Evolutionary conservation across 2,888 invertebrate species (phyloP).

Genomic region (Oxystoma pomonae): DNA sequence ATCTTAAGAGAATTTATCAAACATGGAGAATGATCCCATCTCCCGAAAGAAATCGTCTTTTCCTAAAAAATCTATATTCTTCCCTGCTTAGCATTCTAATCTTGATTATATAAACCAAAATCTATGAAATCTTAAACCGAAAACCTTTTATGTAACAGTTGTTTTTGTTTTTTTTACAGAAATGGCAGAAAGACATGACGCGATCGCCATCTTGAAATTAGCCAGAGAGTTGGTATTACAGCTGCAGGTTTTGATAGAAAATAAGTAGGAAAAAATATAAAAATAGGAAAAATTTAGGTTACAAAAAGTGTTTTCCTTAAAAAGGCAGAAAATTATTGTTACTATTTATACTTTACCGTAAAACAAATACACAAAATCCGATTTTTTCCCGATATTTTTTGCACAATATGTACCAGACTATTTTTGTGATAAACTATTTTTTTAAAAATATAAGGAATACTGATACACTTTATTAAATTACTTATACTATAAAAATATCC

Average conservation of each 20-base stretch:
- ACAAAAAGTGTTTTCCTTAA: neutral
- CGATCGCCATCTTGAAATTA: conserved; percentile 72
- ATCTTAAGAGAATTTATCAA: neutral
- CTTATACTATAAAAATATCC: neutral
- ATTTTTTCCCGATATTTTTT: neutral
- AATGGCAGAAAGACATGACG: conserved; percentile 95
- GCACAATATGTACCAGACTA: neutral
- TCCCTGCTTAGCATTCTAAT: too few species aligned
- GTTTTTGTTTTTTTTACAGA: conserved; percentile 57
- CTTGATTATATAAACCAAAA: too few species aligned
- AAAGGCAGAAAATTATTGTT: neutral
- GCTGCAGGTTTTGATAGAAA: conserved; percentile 88
- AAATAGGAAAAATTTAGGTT: neutral
- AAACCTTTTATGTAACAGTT: too few species aligned
- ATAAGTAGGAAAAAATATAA: conserved; percentile 59
- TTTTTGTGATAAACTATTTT: neutral
- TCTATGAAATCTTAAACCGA: too few species aligned
- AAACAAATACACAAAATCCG: too few species aligned
- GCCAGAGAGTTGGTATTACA: conserved; percentile 84
- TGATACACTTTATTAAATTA: neutral
- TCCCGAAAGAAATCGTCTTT: too few species aligned
- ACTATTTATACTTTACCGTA: too few species aligned
- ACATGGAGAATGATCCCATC: too few species aligned
- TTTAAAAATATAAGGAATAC: too few species aligned
- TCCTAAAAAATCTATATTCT: too few species aligned